phyloP scores from a whole-genome alignment of 2,888 invertebrate species.

The Thereva nobilitata region DNA sequence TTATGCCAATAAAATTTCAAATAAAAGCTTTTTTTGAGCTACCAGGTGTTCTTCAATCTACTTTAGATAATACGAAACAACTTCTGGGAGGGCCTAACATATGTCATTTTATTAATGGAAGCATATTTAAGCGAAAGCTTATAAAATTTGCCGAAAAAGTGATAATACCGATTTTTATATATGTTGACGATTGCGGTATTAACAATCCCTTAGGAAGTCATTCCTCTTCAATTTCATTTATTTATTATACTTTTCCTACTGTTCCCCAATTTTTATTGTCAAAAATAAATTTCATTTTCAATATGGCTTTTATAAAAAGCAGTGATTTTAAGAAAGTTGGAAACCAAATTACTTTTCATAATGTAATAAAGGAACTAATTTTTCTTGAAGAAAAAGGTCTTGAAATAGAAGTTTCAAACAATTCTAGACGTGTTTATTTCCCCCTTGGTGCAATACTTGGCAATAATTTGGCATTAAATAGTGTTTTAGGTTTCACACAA shows the following conservation, averaged over 20 bases:
- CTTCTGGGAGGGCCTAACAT: not conserved
- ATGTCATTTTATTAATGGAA: conserved; percentile 12
- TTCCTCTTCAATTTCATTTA: conserved; percentile 8
- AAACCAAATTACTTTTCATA: no score
- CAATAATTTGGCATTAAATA: conserved; percentile 25
- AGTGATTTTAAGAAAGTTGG: conserved; percentile 15
- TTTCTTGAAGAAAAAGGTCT: conserved; percentile 11
- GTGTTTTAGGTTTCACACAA: conserved; percentile 12
- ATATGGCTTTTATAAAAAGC: conserved; percentile 8
- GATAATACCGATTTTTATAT: conserved; percentile 9
- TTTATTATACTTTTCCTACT: conserved; percentile 30
- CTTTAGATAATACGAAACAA: not conserved
- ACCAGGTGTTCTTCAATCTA: not conserved
- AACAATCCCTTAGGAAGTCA: conserved; percentile 21
- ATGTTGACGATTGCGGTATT: conserved; percentile 12
- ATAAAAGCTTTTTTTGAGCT: conserved; percentile 16
- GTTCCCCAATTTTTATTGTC: conserved; percentile 17
- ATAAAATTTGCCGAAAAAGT: not conserved
- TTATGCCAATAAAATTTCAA: conserved; percentile 20
- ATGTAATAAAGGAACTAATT: not conserved
- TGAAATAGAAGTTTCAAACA: conserved; percentile 2
- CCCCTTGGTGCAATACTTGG: conserved; percentile 19
- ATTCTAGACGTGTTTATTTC: conserved; percentile 12
- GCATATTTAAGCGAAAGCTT: not conserved
- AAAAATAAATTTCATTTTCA: conserved; percentile 26